phyloP scores from a whole-genome alignment of 2,113 vertebrate species.

The Pseudorasbora parva region DNA sequence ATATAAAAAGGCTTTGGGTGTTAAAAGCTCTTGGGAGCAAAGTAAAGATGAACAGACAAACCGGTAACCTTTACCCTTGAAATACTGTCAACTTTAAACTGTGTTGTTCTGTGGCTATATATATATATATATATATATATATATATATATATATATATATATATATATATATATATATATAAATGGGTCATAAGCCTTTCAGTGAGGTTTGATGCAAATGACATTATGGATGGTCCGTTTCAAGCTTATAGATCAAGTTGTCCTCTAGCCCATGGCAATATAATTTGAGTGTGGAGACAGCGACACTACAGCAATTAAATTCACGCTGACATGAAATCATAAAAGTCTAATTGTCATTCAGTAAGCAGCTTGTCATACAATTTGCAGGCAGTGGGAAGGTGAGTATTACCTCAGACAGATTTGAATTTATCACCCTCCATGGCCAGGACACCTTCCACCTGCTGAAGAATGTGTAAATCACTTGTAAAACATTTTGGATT shows the following conservation, averaged over 20 bases:
- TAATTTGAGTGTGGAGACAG: conserved; percentile 9
- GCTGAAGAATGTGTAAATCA: conserved; percentile 45
- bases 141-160: too few relatives aligned
- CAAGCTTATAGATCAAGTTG: conserved; percentile 18
- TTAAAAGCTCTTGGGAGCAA: background rate
- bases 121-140: too few relatives aligned
- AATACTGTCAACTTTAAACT: background rate
- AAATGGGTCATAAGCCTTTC: background rate
- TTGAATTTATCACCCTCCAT: conserved; percentile 45
- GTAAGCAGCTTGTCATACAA: conserved; percentile 11
- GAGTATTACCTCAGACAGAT: conserved; percentile 39
- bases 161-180: too few relatives aligned
- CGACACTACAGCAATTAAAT: conserved; percentile 52
- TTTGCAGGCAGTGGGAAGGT: conserved; percentile 34
- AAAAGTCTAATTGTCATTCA: conserved; percentile 49
- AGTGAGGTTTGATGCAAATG: background rate
- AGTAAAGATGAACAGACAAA: background rate
- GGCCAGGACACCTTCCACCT: conserved; percentile 40
- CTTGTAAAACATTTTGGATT: conserved; percentile 50
- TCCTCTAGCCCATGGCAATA: background rate
- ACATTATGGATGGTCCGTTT: conserved; percentile 12
- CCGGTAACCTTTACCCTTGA: background rate
- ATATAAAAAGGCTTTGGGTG: background rate
- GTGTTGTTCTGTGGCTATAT: background rate
- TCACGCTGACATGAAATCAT: conserved; percentile 45